Conservation (phyloP, 2,888 invertebrate genomes). For the Plemyria rubiginata region DNA sequence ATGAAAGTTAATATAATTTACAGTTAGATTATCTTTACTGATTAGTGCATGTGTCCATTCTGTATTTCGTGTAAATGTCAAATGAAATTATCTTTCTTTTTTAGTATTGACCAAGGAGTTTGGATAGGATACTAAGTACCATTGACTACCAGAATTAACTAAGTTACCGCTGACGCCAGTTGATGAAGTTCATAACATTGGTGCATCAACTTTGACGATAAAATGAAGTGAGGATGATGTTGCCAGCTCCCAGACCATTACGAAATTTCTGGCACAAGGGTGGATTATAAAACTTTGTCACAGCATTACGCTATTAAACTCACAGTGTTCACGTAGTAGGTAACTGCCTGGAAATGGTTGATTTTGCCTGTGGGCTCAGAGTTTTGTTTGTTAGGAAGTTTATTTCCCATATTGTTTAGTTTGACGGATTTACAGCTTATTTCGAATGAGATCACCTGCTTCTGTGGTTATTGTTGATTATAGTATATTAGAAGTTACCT, state of each 20-base stretch:
- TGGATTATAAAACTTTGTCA: slow-evolving; percentile 35
- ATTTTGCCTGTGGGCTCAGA: slow-evolving; percentile 24
- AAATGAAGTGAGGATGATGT: slow-evolving; percentile 20
- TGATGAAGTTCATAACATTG: slow-evolving; percentile 2
- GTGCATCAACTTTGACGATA: slow-evolving; percentile 24
- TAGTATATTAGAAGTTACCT: no score
- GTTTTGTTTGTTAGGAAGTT: slow-evolving; percentile 28
- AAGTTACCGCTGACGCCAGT: neutral
- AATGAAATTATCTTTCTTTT: no score
- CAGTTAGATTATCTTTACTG: no score
- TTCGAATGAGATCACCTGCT: slow-evolving; percentile 14
- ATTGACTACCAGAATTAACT: neutral
- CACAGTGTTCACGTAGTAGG: slow-evolving; percentile 22
- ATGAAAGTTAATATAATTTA: no score
- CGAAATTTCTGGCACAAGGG: slow-evolving; percentile 25
- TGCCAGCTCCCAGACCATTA: slow-evolving; percentile 24
- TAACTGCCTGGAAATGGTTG: slow-evolving; percentile 25
- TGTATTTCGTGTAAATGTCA: no score
- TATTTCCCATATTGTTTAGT: slow-evolving; percentile 13
- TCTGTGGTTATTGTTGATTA: neutral
- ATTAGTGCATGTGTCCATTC: no score
- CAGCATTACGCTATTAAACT: slow-evolving; percentile 31
- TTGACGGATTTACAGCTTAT: slow-evolving; percentile 17
- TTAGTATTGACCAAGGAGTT: no score
- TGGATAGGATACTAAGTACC: no score